phyloP scores from a whole-genome alignment of 1,140 invertebrate genomes.

The Hylaeus anthracinus region DNA sequence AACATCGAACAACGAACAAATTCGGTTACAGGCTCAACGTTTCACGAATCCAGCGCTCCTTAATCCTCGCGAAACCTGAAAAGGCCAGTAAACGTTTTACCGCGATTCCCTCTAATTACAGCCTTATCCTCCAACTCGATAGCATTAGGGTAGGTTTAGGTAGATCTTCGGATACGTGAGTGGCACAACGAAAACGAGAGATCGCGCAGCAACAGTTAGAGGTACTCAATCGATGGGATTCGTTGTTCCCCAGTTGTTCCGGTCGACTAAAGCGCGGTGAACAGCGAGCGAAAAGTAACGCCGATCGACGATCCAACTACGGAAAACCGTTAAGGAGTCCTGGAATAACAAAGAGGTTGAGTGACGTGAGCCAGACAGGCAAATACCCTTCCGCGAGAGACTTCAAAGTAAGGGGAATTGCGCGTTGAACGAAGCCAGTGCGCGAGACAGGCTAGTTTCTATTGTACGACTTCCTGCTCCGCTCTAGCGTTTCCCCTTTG shows the following conservation, averaged over 20 bases:
- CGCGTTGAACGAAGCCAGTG: constrained; percentile 15
- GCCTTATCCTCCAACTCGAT: too few relatives aligned
- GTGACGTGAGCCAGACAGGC: constrained; percentile 48
- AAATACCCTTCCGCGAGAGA: constrained; percentile 46
- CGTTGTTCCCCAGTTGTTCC: background rate
- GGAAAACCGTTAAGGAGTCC: constrained; percentile 25
- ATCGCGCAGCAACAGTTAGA: background rate
- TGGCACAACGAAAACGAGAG: background rate
- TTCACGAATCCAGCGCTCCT: background rate
- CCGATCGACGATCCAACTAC: background rate
- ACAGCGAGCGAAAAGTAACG: background rate
- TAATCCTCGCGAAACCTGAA: background rate
- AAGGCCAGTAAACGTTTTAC: constrained; percentile 9
- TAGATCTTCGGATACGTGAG: too few relatives aligned
- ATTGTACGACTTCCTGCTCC: constrained; percentile 42
- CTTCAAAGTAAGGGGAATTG: constrained; percentile 36
- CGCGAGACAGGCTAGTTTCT: constrained; percentile 33
- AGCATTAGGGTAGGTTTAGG: too few relatives aligned
- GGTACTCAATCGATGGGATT: background rate
- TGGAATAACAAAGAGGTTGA: constrained; percentile 50
- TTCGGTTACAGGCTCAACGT: background rate
- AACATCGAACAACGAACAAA: too few relatives aligned
- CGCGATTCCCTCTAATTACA: constrained; percentile 15
- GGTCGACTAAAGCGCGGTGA: background rate
- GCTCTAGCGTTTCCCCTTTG: constrained; percentile 6